Evolutionary conservation across 1,140 invertebrate genomes (phyloP), one percentile per base, ranked within the genome.

Genomic region (Papilio polyxenes): DNA sequence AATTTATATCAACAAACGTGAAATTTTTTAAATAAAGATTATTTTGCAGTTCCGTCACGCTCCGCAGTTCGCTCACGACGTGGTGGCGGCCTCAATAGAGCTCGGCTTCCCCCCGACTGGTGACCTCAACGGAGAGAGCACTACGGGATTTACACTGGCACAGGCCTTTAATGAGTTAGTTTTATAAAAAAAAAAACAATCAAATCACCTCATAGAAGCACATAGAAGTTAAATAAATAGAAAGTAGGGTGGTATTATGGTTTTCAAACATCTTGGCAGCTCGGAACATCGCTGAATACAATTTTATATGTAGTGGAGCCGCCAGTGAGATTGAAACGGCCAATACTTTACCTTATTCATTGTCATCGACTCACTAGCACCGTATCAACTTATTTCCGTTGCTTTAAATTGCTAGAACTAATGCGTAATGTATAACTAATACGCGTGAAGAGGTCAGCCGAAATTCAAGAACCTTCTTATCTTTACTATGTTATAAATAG

Each of bases 91-190:
- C 8, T 89, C 89, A 31, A 92, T 94, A 31, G 93, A 95, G 83
- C 82, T 95, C 8, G 93, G 93, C 1, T 94, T 89, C 77, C 92
- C 92, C 9, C 92, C 91, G 6, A 93, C 92, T 8, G 91, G 97
- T 0, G 98, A 99, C 88, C 97, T 98, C 59, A 99, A 99, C 91
- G 98, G 98, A 0, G 97, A 98, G 75, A 96, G 96, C 79, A 97
- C 98, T 87, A 97, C 97, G 10, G 97, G 98, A 0, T 98, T 98
- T 82, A 98, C 98, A 94, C 97, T 98, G n/a, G 97, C 97, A 3
- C 99, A 98, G 93, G 98, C 97, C 7, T 96, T 96, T 83, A 97
- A 86, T 91, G 97, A 79, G 92, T 94, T 85, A 90, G 91, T 87
- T 40, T 5, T 10, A 44, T 44, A 6, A 6, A 44, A 4, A 59